A percentile compares a stretch with the other conserved stretches of the same genome.
These are phyloP conservation scores for Halyomorpha halys DNA, from an alignment of 1,140 invertebrate species.

Conservation along the genomic window DNA sequence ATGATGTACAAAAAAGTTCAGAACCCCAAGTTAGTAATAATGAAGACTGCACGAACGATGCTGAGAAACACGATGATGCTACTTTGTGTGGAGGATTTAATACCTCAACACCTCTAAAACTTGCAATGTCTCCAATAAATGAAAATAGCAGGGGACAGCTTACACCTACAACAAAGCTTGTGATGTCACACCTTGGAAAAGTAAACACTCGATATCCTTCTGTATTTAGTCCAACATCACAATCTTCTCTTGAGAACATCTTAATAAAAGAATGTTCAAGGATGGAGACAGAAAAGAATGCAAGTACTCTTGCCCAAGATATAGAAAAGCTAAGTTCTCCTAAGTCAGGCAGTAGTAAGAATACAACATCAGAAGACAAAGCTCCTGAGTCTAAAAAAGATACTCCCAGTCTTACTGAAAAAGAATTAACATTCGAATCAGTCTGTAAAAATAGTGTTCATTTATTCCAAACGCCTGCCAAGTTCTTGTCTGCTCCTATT, in stretches of 20 bases:
- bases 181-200: neutral
- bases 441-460: neutral
- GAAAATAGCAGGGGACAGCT: neutral
- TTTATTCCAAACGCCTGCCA: slow-evolving; percentile 16
- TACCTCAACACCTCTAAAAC: neutral
- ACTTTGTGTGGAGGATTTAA: too few species aligned
- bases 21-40: too few species aligned
- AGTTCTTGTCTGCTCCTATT: neutral
- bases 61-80: too few species aligned
- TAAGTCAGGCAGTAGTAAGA: neutral
- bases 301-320: neutral
- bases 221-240: neutral
- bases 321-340: neutral
- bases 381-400: too few species aligned
- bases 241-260: neutral
- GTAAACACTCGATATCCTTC: neutral
- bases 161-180: slow-evolving; percentile 2
- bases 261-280: slow-evolving; percentile 18
- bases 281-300: slow-evolving; percentile 10
- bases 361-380: too few species aligned
- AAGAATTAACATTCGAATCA: neutral
- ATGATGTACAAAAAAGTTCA: too few species aligned
- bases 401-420: too few species aligned
- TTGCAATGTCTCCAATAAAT: neutral
- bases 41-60: too few species aligned